Percentiles rank a stretch among this genome's conserved stretches.
Conservation (phyloP, 2,888 invertebrate genomes). For the Phasia obesa region DNA sequence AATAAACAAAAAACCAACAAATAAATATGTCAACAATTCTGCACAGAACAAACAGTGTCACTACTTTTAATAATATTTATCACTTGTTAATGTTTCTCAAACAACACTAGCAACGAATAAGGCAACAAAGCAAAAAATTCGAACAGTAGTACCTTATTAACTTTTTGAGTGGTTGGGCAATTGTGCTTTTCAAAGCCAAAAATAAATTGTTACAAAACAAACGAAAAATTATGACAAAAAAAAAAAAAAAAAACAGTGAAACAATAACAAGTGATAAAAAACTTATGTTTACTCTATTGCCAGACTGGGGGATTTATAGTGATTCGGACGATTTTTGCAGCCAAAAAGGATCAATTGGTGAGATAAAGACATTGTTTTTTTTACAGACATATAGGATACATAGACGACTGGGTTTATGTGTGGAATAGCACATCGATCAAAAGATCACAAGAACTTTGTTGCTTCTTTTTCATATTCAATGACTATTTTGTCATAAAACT, state of each 20-base stretch:
- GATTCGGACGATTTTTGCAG: no score
- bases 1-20: background rate
- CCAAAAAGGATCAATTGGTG: no score
- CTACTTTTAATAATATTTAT: background rate
- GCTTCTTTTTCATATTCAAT: no score
- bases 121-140: background rate
- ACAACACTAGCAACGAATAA: background rate
- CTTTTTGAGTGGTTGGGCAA: constrained; percentile 27
- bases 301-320: no score
- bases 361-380: no score
- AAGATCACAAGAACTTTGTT: no score
- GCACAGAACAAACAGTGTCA: background rate
- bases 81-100: background rate
- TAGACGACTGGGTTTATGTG: no score
- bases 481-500: no score
- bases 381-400: no score
- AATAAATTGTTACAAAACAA: background rate
- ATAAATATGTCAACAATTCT: background rate
- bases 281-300: background rate
- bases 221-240: background rate
- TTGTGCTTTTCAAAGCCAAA: constrained; percentile 30
- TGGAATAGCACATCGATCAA: no score
- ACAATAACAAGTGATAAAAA: constrained; percentile 20
- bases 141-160: background rate
- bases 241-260: constrained; percentile 14